Evolutionary conservation across 2,113 vertebrate species (phyloP).

Genomic region (Hypocryptadius cinnamomeus): DNA sequence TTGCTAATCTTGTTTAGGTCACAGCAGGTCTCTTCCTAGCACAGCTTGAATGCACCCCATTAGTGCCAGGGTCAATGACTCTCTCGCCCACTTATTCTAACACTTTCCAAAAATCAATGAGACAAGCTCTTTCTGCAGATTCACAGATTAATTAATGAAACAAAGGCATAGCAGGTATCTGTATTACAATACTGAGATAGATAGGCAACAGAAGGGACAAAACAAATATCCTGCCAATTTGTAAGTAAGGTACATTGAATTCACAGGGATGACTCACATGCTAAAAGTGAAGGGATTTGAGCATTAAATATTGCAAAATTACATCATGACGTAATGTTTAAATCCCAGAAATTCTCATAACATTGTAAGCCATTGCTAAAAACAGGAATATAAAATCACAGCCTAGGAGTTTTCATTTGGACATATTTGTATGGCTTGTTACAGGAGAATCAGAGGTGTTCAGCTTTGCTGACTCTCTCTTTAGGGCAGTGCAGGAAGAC

Average conservation of each 20-base stretch:
- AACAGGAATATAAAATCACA: not conserved
- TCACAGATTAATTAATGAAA: constrained; percentile 32
- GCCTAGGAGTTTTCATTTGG: not conserved
- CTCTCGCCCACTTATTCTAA: not conserved
- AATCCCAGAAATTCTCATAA: not conserved
- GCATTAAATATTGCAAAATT: not conserved
- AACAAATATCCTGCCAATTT: not conserved
- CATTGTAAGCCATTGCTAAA: not conserved
- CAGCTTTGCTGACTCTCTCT: not conserved
- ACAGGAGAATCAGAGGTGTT: not conserved
- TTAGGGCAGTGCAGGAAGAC: not conserved
- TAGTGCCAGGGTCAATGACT: constrained; percentile 34
- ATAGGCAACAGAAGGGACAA: not conserved
- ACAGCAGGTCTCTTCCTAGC: not conserved
- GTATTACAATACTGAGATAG: not conserved
- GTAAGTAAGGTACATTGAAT: not conserved
- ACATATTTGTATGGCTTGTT: not conserved
- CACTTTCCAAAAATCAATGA: constrained; percentile 46
- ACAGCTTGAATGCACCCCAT: constrained; percentile 6
- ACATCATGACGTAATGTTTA: not conserved
- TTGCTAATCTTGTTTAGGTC: constrained; percentile 35
- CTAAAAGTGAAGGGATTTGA: not conserved
- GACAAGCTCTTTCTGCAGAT: not conserved
- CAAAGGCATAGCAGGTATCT: constrained; percentile 14
- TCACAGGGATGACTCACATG: not conserved